Evolutionary conservation across 53 echinoderm and acorn worm species (phyloP), one percentile per base, ranked within the genome.

Genomic region (Apostichopus leukothele): DNA sequence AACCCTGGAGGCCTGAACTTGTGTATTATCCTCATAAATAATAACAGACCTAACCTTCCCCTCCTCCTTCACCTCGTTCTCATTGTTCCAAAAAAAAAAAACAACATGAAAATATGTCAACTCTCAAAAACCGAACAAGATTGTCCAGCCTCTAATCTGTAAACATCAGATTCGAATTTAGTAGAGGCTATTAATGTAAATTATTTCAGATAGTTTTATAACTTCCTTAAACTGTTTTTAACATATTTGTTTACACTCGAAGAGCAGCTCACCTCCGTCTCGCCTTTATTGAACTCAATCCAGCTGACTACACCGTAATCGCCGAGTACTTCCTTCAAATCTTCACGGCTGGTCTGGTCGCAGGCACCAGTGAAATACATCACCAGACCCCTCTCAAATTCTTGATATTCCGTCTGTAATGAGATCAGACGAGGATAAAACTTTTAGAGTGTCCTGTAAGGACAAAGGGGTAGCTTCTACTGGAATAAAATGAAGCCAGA

Each of bases 341-440:
- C 98, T 73, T 98, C 98, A 73, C 98, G 75, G 7, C 96, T 96
- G 13, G 91, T 95, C 89, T 98, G 98, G 73, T 98, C 96, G 13
- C 78, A 90, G 39, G 90, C 93, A 6, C 98, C 96, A 61, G 83
- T 96, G 92, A 98, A 98, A 84, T 78, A 71, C 60, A 98, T 73
- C 8, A 98, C 86, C 53, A 94, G 92, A 18, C 98, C 98, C 54
- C 91, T 89, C 60, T 93, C 91, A 78, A 59, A 94, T 11, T 96
- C 96, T 4, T 93, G 92, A 89, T 95, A 95, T 19, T 93, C 98
- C 52, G 91, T 90, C 98, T 97, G 84, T 52, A 85, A 71, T 0
- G 57, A 57, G 7, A 57, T 9, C 57, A 57, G 8, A 57, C 39
- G 3, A 39, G 39, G 39, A 57, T 57, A 57, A 57, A 39, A 39